These are phyloP conservation scores for Garrulus glandarius DNA, from an alignment of 2,797 vertebrate species.

Conservation along the genomic window DNA sequence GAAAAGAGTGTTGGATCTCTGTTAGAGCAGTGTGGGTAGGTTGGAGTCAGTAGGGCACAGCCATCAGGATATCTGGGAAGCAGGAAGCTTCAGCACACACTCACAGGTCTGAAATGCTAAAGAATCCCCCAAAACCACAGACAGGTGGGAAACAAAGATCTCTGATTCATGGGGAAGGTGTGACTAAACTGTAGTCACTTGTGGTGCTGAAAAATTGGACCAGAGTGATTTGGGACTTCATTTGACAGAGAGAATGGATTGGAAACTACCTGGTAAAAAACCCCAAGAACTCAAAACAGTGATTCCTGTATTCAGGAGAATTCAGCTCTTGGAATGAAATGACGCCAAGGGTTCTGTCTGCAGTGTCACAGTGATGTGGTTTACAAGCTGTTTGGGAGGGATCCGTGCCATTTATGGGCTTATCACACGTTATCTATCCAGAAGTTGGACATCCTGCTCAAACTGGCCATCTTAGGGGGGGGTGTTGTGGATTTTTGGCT, in stretches of 20 bases:
- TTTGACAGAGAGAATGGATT: neutral
- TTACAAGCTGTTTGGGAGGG: neutral
- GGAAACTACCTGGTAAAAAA: neutral
- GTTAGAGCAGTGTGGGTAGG: neutral
- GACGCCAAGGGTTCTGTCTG: neutral
- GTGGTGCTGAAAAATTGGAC: neutral
- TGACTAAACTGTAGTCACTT: neutral
- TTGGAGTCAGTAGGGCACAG: fast-evolving
- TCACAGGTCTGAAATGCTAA: neutral
- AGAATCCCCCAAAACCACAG: neutral
- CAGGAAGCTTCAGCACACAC: neutral
- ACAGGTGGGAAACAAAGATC: neutral
- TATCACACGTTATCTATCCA: neutral
- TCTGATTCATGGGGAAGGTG: neutral
- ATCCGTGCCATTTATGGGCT: neutral
- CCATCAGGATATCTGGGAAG: neutral
- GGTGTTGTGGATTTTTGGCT: neutral
- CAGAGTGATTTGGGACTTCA: neutral
- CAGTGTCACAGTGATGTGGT: neutral
- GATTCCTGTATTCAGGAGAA: neutral
- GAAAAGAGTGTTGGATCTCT: neutral
- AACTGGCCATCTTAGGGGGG: neutral
- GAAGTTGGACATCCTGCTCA: neutral
- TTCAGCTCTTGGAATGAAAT: neutral
- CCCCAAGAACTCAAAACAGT: neutral